Evolutionary conservation across 2,888 invertebrate genomes (phyloP), one percentile per base, ranked within the genome.

Genomic region (Colostygia pectinataria): DNA sequence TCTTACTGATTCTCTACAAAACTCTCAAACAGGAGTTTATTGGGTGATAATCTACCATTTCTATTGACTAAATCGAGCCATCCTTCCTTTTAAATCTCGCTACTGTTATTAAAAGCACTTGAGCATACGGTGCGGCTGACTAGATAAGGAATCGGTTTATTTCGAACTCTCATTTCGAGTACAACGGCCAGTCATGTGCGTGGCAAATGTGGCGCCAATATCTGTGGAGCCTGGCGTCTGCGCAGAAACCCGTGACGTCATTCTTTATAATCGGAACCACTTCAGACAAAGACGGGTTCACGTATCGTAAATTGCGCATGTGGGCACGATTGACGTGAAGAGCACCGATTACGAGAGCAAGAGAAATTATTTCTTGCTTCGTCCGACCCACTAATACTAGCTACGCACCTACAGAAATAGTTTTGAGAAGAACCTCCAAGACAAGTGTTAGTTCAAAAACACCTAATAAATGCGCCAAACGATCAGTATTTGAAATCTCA

Each of bases 181-280:
- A 74, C 68, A 65, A 41, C 37, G 41, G 41, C 48, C 68, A 71
- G 80, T 84, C 87, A 87, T 82, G 80, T 88, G 88, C 74, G 68
- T 72, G 71, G 78, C 87, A 84, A 87, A 83, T 86, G 78, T 80
- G 83, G 82, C 83, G 87, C 82, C 85, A 68, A 66, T 62, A 61
- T 67, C 64, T 65, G 62, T 70, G 71, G 66, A 69, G 71, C 68
- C 70, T 68, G 74, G 73, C 80, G 79, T 76, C 77, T 69, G 77
- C 71, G 73, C 77, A 73, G 71, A 68, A 64, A 58, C 56, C 59
- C 59, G 55, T 84, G 82, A 83, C 84, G 82, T 81, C 82, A 83
- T 59, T 50, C 53, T 20, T 56, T 65, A 58, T 64, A 72, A 65
- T 61, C 61, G 55, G 56, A 51, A 55, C 55, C 61, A 56, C 65